Evolutionary conservation across 2,888 invertebrate species (phyloP), one percentile per base, ranked within the genome.

Genomic region (Lacanobia wlatinum): DNA sequence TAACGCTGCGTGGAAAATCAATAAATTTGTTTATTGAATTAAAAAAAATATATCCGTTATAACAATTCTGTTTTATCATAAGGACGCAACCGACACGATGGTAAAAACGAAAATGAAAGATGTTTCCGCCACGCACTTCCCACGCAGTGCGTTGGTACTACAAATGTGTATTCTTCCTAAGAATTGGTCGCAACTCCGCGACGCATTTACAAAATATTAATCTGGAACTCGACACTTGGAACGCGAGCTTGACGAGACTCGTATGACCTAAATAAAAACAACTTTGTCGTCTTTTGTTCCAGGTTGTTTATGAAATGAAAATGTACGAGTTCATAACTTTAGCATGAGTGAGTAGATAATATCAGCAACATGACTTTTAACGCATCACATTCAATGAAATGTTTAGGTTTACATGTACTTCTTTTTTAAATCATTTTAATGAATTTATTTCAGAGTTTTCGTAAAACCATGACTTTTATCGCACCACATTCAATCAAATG

Each of bases 231-330:
- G 89, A 92, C 89, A 89, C 92, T 90, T 87, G 85, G 79, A 87
- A 87, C 87, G 87, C 82, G 82, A 82, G 83, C 87, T 83, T 87
- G 87, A 89, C 89, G 90, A 90, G 85, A 84, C 86, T 86, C 83
- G 87, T 85, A 87, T 89, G 92, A 92, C 92, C 91, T 87, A 91
- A 92, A 93, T 92, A 91, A 92, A 89, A 90, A 90, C 89, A 89
- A 90, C 88, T 87, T 88, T 89, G 90, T 89, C 86, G 90, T 87
- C 89, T 92, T 92, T 92, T 92, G 91, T 93, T 92, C 86, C 89
- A 90, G 84, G 88, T 91, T 89, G 89, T 92, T 92, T 89, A 84
- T 86, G 78, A 87, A 91, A 89, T 87, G 85, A 88, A 88, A 88
- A 87, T 86, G 78, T 86, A 83, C 76, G 28, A 28, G 28, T 28